phyloP scores from a whole-genome alignment of 2,888 invertebrate genomes.

The Glyphotaelius pellucidus region DNA sequence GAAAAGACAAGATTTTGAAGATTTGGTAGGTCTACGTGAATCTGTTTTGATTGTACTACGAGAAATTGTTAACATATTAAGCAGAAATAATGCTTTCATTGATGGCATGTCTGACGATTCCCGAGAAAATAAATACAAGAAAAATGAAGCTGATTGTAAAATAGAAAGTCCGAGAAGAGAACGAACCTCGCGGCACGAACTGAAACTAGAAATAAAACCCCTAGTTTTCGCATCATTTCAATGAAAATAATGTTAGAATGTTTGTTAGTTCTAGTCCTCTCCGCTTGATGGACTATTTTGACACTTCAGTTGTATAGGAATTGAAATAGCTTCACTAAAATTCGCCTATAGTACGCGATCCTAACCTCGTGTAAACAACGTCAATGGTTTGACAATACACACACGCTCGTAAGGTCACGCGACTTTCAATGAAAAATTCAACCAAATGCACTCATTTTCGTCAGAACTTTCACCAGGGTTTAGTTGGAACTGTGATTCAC shows the following conservation, averaged over 20 bases:
- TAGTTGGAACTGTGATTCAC: constrained; percentile 42
- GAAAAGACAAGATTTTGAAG: neutral
- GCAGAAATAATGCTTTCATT: neutral
- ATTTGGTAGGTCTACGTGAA: neutral
- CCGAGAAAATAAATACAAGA: neutral
- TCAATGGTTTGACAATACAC: constrained; percentile 47
- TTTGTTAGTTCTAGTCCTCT: neutral
- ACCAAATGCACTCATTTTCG: neutral
- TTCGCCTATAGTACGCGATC: neutral
- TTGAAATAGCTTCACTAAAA: neutral
- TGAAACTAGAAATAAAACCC: neutral
- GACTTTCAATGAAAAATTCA: constrained; percentile 44
- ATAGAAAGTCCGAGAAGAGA: neutral
- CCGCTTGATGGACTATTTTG: neutral
- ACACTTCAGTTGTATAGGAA: neutral
- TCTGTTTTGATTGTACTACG: neutral
- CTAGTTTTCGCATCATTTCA: neutral
- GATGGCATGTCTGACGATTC: neutral
- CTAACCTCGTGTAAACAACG: constrained; percentile 51
- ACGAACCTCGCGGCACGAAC: neutral
- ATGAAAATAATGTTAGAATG: neutral
- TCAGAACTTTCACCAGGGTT: neutral
- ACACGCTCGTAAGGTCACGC: constrained; percentile 30
- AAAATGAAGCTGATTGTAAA: neutral
- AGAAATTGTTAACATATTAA: neutral